Base-by-base conservation (phyloP, 1,140 invertebrate genomes). In the Colletes latitarsis region DNA sequence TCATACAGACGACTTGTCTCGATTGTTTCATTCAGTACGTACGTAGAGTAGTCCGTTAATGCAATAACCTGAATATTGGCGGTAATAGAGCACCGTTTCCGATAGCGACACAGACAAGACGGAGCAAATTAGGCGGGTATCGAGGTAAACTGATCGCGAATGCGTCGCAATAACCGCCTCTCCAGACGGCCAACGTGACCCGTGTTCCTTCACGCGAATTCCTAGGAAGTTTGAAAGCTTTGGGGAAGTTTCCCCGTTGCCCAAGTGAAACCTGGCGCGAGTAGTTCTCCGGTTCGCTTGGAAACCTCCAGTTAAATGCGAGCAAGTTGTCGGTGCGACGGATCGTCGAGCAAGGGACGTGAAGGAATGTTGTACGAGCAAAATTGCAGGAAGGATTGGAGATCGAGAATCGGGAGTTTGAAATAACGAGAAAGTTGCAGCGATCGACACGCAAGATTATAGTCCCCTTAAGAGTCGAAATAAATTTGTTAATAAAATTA, bases 71-170 rank as follows among this genome's bases (percentile, higher is more conserved):
- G 49, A 9, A 43, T 53, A 53, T 64, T 15, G 55, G 69, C 19
- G 4, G 4, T 43, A 71, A 43, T 15, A 14, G 19, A 43, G 14
- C 15, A 15, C 46, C 6, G 57, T 21, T 4, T 6, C 4, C 39
- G 39, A 75, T 43, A 55, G 4, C 49, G n/a, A 30, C 66, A 21
- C 66, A 12, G 10, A 9, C 4, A 14, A 14, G 66, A 8, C 6
- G 15, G n/a, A 19, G 14, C 12, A 53, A 64, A 75, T 55, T 53
- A 75, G 66, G 30, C 62, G 0, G 1, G 41, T 60, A 72, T 72
- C 57, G 19, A 15, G 30, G 49, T 17, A 39, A 21, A 66, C 4
- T n/a, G 19, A 46, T 52, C 17, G n/a, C 14, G 63, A 60, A 64
- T 43, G 8, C 30, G 39, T 43, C 6, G 6, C 15, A 30, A 49